Conservation (phyloP, 2,888 invertebrate species). For the Lithophane leautieri region DNA sequence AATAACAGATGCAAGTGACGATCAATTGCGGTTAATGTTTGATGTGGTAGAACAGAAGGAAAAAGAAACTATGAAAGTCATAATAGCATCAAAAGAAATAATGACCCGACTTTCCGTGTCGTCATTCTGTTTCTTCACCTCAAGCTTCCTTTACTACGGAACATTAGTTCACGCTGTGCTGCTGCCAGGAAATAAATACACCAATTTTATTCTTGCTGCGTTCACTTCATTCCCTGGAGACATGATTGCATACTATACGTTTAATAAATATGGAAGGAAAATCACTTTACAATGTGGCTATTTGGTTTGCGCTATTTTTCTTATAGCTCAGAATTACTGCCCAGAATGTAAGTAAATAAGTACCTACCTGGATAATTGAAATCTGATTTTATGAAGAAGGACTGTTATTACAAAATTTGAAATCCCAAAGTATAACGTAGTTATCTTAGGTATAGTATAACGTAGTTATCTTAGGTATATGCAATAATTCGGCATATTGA, state of each 20-base stretch:
- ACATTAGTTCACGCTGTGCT: constrained; percentile 79
- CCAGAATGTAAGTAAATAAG: constrained; percentile 76
- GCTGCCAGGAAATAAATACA: constrained; percentile 83
- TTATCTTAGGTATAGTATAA: no score
- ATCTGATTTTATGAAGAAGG: no score
- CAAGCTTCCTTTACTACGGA: constrained; percentile 83
- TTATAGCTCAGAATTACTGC: constrained; percentile 77
- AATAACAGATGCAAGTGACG: constrained; percentile 75
- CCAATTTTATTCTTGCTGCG: constrained; percentile 80
- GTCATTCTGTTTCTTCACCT: constrained; percentile 81
- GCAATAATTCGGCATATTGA: no score
- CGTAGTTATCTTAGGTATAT: no score
- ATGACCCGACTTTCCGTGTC: constrained; percentile 78
- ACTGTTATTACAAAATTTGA: neutral
- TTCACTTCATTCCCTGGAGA: constrained; percentile 83
- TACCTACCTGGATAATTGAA: no score
- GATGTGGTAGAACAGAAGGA: constrained; percentile 78
- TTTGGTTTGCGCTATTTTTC: constrained; percentile 74
- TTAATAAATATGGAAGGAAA: constrained; percentile 80
- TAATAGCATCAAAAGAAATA: constrained; percentile 80
- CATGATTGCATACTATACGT: constrained; percentile 76
- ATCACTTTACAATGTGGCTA: constrained; percentile 80
- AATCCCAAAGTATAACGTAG: neutral
- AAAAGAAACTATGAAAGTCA: constrained; percentile 78
- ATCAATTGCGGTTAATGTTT: constrained; percentile 76